Base-by-base conservation (phyloP, 2,888 invertebrate genomes). In the Pocota personata region DNA sequence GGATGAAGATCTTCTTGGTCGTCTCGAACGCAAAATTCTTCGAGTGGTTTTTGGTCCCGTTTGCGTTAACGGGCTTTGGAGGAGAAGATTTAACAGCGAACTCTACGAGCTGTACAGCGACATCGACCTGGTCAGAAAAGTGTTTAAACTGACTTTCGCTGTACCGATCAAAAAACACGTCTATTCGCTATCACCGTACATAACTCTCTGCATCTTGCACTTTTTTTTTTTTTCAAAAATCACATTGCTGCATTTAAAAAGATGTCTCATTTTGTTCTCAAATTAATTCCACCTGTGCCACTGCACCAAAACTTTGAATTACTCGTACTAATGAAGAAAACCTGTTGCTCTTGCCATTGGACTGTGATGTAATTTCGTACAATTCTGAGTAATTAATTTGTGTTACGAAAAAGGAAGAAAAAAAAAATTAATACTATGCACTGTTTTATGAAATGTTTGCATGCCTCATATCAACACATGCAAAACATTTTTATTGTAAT, bases 361-460 rank as follows among this genome's bases (percentile, higher is more conserved):
- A n/a, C 30, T 71, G 57, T 71, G 48, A 72, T 72, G 72, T 72
- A 72, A 72, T 48, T 46, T 30, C 50, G 40, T 19, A 14, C 30
- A 30, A 58, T 24, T 35, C 35, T 19, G 46, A 57, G 48, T 60
- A 72, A 72, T 72, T 72, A 48, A 60, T 71, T 35, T 46, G 58
- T 55, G 5, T 16, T n/a, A 21, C 4, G 6, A 57, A 37, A 19
- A 27, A 27, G 30, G 24, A 21, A 21, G 3, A 46, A 6, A 24
- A 8, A 37, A 37, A 19, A 19, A 19, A 21, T 2, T n/a, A n/a
- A n/a, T n/a, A n/a, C 7, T 10, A n/a, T 35, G 10, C 35, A 35
- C 35, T 10, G 14, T 43, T 43, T 16, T 43, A 43, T 43, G 43
- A 43, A 12, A 46, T 14, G 43, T 62, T 7, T 30, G 5, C 43